Evolutionary conservation across 2,797 vertebrate species (phyloP), one percentile per base, ranked within the genome.

Genomic region (Philypnodon macrostomus): DNA sequence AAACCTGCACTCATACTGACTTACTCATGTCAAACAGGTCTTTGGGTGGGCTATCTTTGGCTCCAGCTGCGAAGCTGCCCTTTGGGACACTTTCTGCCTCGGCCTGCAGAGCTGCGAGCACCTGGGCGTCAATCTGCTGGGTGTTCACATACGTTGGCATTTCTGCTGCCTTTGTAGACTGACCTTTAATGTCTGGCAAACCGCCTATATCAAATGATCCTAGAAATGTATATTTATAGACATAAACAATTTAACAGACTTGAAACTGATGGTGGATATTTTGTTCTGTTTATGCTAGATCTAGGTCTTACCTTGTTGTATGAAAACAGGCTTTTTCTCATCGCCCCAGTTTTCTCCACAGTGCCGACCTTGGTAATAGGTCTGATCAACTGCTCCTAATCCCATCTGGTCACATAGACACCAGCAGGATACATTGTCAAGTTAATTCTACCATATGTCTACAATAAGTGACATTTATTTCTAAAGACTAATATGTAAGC

Each of bases 21-120:
- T 89, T 86, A 98, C 96, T 98, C 96, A 98, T 98, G 80, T 98
- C 96, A 67, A 98, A 98, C 59, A 98, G 86, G 86, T 98, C 96
- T 80, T 92, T 98, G 83, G 80, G 86, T 1, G 91, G 90, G 70
- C 91, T 94, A 34, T 93, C 93, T 54, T 89, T 88, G 64, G 84
- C 86, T 46, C 67, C 47, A 47, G 86, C 84, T 29, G 77, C 79
- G 29, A 68, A 30, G 15, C 16, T 55, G 55, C 81, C 84, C 47
- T 83, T 87, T 2, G 85, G 78, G 38, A 77, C 65, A 31, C 65
- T 75, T 64, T 92, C 92, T 12, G 81, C 65, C 52, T 93, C 90
- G 3, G 84, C 86, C 53, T 92, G 92, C 53, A 94, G 88, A 0
- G 81, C 85, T 0, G 88, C 62, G 3, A 91, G 74, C 33, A 90